Evolutionary conservation across 2,888 invertebrate species (phyloP).

Genomic region (Eupeodes luniger): DNA sequence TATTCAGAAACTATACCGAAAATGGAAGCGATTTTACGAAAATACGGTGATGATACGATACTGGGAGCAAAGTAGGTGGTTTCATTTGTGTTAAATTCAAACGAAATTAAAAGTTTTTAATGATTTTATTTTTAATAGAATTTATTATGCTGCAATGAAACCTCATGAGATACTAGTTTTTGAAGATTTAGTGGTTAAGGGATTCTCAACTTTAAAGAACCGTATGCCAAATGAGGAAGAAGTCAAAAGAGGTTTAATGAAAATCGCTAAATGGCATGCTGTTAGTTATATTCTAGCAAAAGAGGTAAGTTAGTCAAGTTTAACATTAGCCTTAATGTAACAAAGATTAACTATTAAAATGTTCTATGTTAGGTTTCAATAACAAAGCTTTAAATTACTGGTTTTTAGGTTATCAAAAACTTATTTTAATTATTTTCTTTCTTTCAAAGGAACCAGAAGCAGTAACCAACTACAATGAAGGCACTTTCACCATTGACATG

Average conservation of each 20-base stretch:
- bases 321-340: too few species aligned
- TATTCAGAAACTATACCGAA: conserved; percentile 79
- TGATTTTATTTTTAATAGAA: not conserved
- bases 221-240: conserved; percentile 73
- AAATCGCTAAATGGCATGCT: conserved; percentile 79
- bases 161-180: conserved; percentile 37
- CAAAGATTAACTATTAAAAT: too few species aligned
- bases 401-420: not conserved
- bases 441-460: conserved; percentile 8
- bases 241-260: conserved; percentile 75
- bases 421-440: not conserved
- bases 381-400: not conserved
- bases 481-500: conserved; percentile 8
- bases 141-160: conserved; percentile 2
- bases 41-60: conserved; percentile 77
- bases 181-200: conserved; percentile 56
- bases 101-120: too few species aligned
- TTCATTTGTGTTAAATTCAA: not conserved
- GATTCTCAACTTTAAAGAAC: conserved; percentile 53
- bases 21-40: conserved; percentile 78
- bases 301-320: conserved; percentile 56
- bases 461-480: conserved; percentile 26
- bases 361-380: too few species aligned
- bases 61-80: conserved; percentile 75
- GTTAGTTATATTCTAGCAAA: conserved; percentile 74